phyloP scores from a whole-genome alignment of 2,113 vertebrate species.

The Campylomormyrus numenius region DNA sequence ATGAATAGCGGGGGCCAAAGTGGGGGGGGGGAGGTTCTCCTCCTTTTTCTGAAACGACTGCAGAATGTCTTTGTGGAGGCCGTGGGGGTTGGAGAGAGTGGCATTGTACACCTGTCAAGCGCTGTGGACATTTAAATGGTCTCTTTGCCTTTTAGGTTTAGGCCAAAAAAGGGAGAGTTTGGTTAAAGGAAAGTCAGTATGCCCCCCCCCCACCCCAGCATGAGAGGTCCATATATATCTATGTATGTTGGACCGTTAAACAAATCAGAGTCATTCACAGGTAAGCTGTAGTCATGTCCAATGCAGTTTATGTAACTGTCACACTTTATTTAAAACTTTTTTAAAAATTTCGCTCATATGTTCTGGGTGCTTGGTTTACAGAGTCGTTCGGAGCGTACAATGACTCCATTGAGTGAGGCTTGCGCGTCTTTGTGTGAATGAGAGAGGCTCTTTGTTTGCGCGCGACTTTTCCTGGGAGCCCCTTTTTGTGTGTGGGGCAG shows the following conservation, averaged over 20 bases:
- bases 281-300: background rate
- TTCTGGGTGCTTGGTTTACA: slow-evolving; percentile 10
- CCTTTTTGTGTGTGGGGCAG: slow-evolving; percentile 1
- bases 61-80: slow-evolving; percentile 19
- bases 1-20: slow-evolving; percentile 24
- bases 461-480: background rate
- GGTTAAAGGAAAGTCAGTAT: slow-evolving; percentile 2
- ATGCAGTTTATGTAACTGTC: background rate
- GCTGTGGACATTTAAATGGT: slow-evolving; percentile 6
- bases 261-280: background rate
- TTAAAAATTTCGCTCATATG: background rate
- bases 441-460: slow-evolving; percentile 9
- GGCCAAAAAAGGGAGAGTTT: background rate
- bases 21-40: slow-evolving; percentile 18
- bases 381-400: slow-evolving; percentile 23
- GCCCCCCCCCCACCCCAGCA: background rate
- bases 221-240: background rate
- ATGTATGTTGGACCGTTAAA: background rate
- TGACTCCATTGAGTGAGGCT: slow-evolving; percentile 18
- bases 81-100: slow-evolving; percentile 14
- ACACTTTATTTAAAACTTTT: background rate
- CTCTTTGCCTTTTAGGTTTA: background rate
- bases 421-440: slow-evolving; percentile 21
- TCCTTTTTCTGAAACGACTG: slow-evolving; percentile 16
- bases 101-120: slow-evolving; percentile 20